Evolutionary conservation across 2,888 invertebrate species (phyloP).

Genomic region (Pomacea canaliculata): DNA sequence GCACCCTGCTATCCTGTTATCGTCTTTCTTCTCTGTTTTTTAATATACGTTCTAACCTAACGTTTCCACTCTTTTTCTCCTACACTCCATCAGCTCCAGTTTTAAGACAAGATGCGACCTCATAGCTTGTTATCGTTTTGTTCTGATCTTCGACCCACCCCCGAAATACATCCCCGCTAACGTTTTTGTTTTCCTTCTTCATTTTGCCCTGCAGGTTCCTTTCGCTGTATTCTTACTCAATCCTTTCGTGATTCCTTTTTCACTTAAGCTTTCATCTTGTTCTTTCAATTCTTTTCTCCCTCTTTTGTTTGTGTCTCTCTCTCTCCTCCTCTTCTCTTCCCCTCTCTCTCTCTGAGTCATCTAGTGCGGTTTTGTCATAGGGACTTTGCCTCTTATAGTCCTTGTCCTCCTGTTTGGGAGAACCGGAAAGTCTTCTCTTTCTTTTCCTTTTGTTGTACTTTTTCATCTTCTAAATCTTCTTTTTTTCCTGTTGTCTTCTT

Average conservation of each 20-base stretch:
- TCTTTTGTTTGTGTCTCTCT: not conserved
- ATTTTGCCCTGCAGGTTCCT: not conserved
- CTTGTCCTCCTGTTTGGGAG: not conserved
- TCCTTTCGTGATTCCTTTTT: not conserved
- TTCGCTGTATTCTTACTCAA: no score
- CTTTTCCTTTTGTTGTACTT: not conserved
- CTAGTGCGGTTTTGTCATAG: not conserved
- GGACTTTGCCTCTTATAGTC: not conserved
- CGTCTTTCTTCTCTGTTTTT: no score
- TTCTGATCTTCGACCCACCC: no score
- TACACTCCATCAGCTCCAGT: no score
- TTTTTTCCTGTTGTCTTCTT: not conserved
- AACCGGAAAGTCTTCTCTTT: no score
- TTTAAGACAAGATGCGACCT: no score
- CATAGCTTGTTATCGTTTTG: no score
- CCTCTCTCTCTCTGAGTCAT: slow-evolving; percentile 6
- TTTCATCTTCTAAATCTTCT: not conserved
- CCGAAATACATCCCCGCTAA: no score
- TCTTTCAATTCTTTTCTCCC: no score
- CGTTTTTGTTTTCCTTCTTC: not conserved
- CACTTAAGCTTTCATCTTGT: not conserved
- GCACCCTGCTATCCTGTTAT: no score
- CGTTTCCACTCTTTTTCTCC: no score
- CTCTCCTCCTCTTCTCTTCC: slow-evolving; percentile 8
- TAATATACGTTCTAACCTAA: no score